Conservation (phyloP, 2,888 invertebrate genomes). For the Eupithecia tripunctaria region DNA sequence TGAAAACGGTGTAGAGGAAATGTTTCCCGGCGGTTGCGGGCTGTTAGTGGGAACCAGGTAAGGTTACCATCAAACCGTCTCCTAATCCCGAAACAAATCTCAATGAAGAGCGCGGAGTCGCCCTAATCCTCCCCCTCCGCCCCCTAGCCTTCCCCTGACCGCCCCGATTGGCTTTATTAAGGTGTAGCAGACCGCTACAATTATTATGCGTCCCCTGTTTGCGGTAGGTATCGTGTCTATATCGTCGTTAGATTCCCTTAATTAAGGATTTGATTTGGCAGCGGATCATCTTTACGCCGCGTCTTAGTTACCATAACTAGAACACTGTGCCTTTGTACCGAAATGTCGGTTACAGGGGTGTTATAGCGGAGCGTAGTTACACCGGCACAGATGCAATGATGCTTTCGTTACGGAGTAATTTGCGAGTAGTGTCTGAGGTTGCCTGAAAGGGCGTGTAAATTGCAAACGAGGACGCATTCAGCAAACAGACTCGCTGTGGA, state of each 20-base stretch:
- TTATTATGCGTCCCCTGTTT: conserved; percentile 85
- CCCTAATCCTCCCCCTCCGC: conserved; percentile 67
- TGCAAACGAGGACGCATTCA: conserved; percentile 76
- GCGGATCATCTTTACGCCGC: conserved; percentile 64
- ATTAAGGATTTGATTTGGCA: conserved; percentile 80
- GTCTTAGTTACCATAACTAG: conserved; percentile 53
- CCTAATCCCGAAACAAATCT: conserved; percentile 84
- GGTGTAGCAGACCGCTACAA: conserved; percentile 84
- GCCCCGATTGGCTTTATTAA: conserved; percentile 83
- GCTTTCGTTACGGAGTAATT: conserved; percentile 54
- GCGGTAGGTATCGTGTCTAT: conserved; percentile 80
- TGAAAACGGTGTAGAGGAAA: conserved; percentile 58
- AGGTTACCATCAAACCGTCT: conserved; percentile 78
- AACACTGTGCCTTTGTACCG: conserved; percentile 29
- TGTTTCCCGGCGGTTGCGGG: conserved; percentile 61
- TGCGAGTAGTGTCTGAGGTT: conserved; percentile 57
- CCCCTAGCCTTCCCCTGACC: conserved; percentile 54
- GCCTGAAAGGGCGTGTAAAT: conserved; percentile 77
- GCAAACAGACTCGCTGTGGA: conserved; percentile 64
- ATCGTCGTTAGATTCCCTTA: conserved; percentile 78
- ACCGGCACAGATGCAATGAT: conserved; percentile 46
- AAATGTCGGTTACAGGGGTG: conserved; percentile 22
- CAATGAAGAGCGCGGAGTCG: conserved; percentile 82
- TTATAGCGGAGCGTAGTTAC: conserved; percentile 22
- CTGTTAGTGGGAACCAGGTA: conserved; percentile 60